These are phyloP conservation scores for Philereme transversata DNA, from an alignment of 2,888 invertebrate species.

Conservation along the genomic window DNA sequence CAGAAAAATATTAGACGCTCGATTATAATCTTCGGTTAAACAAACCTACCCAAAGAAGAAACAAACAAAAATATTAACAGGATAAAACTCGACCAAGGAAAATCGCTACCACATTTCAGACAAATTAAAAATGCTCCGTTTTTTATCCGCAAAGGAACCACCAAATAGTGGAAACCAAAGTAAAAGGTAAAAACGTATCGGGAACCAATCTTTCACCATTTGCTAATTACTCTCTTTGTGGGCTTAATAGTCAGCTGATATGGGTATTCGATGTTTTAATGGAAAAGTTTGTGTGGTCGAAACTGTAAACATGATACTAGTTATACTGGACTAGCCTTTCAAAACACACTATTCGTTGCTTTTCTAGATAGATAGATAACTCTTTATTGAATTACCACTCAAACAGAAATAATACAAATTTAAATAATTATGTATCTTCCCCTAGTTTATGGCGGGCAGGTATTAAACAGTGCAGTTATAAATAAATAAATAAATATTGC, in stretches of 20 bases:
- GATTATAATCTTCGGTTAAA: no score
- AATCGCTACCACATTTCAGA: slow-evolving; percentile 36
- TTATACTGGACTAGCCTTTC: not conserved
- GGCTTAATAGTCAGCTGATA: slow-evolving; percentile 9
- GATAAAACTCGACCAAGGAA: slow-evolving; percentile 17
- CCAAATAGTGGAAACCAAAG: slow-evolving; percentile 34
- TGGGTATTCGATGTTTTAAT: slow-evolving; percentile 18
- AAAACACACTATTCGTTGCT: no score
- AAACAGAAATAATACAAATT: no score
- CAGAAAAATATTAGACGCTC: no score
- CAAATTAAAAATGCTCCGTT: slow-evolving; percentile 34
- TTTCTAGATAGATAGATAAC: no score
- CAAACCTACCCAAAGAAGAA: no score
- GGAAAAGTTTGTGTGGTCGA: slow-evolving; percentile 14
- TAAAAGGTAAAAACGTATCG: slow-evolving; percentile 43
- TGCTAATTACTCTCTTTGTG: slow-evolving; percentile 66
- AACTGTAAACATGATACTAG: not conserved
- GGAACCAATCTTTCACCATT: slow-evolving; percentile 61
- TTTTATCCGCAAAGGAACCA: slow-evolving; percentile 38
- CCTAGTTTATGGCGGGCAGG: no score
- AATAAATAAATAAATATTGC: no score
- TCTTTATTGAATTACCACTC: no score
- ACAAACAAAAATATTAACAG: no score
- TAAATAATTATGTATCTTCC: no score
- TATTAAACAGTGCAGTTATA: no score